A percentile compares a stretch with the other conserved stretches of the same genome.
Conservation (phyloP, 2,888 invertebrate genomes). For the Heliothis peltigera region DNA sequence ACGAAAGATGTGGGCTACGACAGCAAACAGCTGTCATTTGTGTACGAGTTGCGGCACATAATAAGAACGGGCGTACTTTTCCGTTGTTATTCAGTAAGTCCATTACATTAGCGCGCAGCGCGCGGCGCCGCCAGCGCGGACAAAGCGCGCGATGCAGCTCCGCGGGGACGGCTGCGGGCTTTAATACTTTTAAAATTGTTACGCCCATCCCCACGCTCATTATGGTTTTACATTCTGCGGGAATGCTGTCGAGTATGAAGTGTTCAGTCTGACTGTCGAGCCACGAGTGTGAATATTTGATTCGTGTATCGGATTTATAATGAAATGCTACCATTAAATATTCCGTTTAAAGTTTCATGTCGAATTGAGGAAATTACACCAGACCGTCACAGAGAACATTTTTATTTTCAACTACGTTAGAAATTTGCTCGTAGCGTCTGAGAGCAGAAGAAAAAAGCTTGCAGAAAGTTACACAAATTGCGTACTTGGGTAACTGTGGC, state of each 20-base stretch:
- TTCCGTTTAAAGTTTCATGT: slow-evolving; percentile 39
- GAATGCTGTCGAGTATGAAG: slow-evolving; percentile 44
- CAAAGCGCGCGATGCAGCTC: slow-evolving; percentile 51
- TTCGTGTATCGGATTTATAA: slow-evolving; percentile 47
- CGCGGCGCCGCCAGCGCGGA: slow-evolving; percentile 53
- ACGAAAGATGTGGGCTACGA: not conserved
- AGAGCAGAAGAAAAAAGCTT: not conserved
- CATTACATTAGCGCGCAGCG: slow-evolving; percentile 61
- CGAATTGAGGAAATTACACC: slow-evolving; percentile 8
- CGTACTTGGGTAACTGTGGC: slow-evolving; percentile 1
- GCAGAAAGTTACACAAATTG: not conserved
- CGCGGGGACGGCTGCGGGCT: slow-evolving; percentile 32
- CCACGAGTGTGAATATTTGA: slow-evolving; percentile 49
- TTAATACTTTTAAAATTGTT: slow-evolving; percentile 60
- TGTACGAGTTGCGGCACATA: slow-evolving; percentile 1
- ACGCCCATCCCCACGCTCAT: slow-evolving; percentile 52
- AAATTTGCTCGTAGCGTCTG: not conserved
- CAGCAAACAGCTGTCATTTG: not conserved
- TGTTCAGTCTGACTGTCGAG: slow-evolving; percentile 34
- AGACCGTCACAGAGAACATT: not conserved
- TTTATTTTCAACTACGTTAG: slow-evolving; percentile 1
- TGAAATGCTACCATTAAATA: slow-evolving; percentile 39
- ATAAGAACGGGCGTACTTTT: slow-evolving; percentile 40
- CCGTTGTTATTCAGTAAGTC: slow-evolving; percentile 42
- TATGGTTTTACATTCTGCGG: slow-evolving; percentile 54